phyloP scores from a whole-genome alignment of 2,113 vertebrate genomes.

The Gambusia affinis region DNA sequence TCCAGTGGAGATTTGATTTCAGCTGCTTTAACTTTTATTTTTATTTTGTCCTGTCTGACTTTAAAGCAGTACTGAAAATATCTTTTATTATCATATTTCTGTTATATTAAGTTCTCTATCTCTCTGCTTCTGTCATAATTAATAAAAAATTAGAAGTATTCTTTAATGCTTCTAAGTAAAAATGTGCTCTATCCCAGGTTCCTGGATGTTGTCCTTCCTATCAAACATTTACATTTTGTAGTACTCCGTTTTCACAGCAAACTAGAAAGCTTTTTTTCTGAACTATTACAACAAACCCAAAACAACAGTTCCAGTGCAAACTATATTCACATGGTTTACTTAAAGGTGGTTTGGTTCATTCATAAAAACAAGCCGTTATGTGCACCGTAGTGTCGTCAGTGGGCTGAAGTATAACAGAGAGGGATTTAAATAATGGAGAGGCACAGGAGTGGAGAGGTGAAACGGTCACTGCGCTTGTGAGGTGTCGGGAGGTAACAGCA shows the following conservation, averaged over 20 bases:
- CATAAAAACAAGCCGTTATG: conserved; percentile 5
- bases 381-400: neutral
- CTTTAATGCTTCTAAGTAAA: neutral
- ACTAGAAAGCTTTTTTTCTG: neutral
- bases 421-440: conserved; percentile 42
- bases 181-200: neutral
- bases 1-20: too few species aligned
- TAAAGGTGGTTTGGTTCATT: conserved; percentile 16
- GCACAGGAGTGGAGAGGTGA: conserved; percentile 28
- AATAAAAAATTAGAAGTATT: too few species aligned
- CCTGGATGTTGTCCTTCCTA: neutral
- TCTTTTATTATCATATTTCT: neutral
- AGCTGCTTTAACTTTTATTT: too few species aligned
- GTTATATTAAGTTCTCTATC: neutral
- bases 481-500: conserved; percentile 32
- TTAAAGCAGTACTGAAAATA: too few species aligned
- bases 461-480: conserved; percentile 51
- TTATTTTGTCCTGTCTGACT: too few species aligned
- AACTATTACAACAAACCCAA: neutral
- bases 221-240: neutral
- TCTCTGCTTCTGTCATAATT: too few species aligned
- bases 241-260: too few species aligned
- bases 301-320: neutral
- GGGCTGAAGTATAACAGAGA: conserved; percentile 6
- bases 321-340: neutral